phyloP scores from a whole-genome alignment of 2,113 vertebrate genomes.

The Proterorhinus semilunaris region DNA sequence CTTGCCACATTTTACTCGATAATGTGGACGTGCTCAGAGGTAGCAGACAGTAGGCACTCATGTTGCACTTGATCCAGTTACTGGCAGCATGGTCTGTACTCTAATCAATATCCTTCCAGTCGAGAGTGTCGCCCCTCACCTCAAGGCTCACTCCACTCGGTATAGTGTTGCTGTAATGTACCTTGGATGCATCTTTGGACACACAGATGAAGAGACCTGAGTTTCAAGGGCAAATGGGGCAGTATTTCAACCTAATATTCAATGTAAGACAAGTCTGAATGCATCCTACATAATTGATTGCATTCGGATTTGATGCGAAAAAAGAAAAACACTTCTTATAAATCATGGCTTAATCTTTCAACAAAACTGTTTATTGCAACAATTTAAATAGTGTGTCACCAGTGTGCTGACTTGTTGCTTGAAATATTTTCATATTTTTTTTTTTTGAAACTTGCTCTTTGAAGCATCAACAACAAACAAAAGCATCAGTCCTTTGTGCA shows the following conservation, averaged over 20 bases:
- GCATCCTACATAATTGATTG: too few relatives aligned
- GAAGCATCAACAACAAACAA: too few relatives aligned
- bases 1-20: not conserved
- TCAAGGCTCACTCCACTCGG: slow-evolving; percentile 44
- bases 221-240: slow-evolving; percentile 59
- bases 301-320: slow-evolving; percentile 48
- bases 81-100: slow-evolving; percentile 59
- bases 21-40: slow-evolving; percentile 22
- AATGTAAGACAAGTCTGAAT: not conserved
- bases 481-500: too few relatives aligned
- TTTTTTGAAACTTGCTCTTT: too few relatives aligned
- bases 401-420: too few relatives aligned
- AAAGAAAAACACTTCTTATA: too few relatives aligned
- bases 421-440: too few relatives aligned
- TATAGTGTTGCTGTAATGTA: slow-evolving; percentile 65
- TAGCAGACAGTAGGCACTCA: slow-evolving; percentile 40
- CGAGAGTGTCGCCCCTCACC: slow-evolving; percentile 51
- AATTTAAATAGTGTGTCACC: too few relatives aligned
- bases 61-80: slow-evolving; percentile 67
- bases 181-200: slow-evolving; percentile 56
- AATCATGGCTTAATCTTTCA: too few relatives aligned
- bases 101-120: slow-evolving; percentile 62
- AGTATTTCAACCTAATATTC: slow-evolving; percentile 43
- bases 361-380: too few relatives aligned
- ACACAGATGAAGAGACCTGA: slow-evolving; percentile 1